Percentiles rank a stretch among this genome's conserved stretches.
phyloP scores from a whole-genome alignment of 2,888 invertebrate genomes.

The Lampropteryx suffumata region DNA sequence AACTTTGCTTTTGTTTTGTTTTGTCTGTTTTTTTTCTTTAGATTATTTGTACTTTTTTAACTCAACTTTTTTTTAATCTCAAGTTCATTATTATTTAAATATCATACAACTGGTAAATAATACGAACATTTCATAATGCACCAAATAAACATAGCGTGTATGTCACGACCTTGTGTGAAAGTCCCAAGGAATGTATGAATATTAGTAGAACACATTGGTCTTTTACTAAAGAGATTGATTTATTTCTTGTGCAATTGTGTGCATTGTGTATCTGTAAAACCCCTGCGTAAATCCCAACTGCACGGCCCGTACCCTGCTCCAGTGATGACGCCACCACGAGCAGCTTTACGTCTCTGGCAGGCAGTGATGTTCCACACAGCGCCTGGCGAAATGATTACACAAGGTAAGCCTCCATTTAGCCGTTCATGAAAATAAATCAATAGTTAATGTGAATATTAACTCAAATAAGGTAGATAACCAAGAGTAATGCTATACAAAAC shows the following conservation, averaged over 20 bases:
- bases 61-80: neutral
- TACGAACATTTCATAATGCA: constrained; percentile 9
- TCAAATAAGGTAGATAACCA: constrained; percentile 1
- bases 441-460: too few species aligned
- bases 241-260: constrained; percentile 55
- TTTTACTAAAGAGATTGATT: constrained; percentile 23
- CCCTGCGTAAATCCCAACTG: constrained; percentile 65
- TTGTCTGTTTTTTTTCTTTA: too few species aligned
- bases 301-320: constrained; percentile 67
- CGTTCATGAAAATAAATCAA: neutral
- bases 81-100: neutral
- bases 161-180: neutral
- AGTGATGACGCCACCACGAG: constrained; percentile 75
- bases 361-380: constrained; percentile 65
- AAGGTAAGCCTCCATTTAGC: constrained; percentile 59
- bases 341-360: constrained; percentile 70
- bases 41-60: too few species aligned
- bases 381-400: constrained; percentile 74
- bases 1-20: too few species aligned
- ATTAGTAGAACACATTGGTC: constrained; percentile 21
- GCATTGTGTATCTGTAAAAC: constrained; percentile 72
- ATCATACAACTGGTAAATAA: neutral
- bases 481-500: too few species aligned
- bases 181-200: constrained; percentile 8
- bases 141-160: constrained; percentile 11